Evolutionary conservation across 1,140 invertebrate species (phyloP).

Genomic region (Phymastichus coffea): DNA sequence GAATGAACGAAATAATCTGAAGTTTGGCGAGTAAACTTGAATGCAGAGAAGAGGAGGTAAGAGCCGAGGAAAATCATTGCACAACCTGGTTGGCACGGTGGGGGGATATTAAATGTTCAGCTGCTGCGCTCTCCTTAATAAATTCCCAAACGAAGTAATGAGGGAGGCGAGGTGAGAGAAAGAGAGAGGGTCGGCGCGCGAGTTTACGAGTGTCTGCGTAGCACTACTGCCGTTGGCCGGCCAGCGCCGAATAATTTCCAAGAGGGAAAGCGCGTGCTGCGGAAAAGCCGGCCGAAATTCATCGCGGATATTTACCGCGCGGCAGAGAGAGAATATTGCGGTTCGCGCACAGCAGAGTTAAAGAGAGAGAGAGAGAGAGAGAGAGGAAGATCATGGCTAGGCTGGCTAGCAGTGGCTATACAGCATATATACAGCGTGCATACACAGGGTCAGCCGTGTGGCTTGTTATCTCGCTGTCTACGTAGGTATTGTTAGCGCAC

Average conservation of each 20-base stretch:
- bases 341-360: not conserved
- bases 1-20: too few species aligned
- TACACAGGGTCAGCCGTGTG: conserved; percentile 23
- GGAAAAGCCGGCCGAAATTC: conserved; percentile 25
- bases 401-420: not conserved
- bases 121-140: too few species aligned
- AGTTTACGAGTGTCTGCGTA: not conserved
- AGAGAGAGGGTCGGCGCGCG: too few species aligned
- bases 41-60: too few species aligned
- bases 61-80: too few species aligned
- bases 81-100: too few species aligned
- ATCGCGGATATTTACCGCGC: conserved; percentile 15
- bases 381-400: not conserved
- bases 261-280: not conserved
- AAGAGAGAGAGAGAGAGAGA: not conserved
- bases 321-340: not conserved
- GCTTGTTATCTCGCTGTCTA: conserved; percentile 51
- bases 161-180: too few species aligned
- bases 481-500: conserved; percentile 48
- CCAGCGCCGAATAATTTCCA: conserved; percentile 8
- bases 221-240: conserved; percentile 5
- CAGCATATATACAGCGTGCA: too few species aligned
- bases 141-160: conserved; percentile 24
- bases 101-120: too few species aligned
- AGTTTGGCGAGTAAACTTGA: too few species aligned